phyloP scores from a whole-genome alignment of 2,797 vertebrate species.

The Adelosebastes latens region DNA sequence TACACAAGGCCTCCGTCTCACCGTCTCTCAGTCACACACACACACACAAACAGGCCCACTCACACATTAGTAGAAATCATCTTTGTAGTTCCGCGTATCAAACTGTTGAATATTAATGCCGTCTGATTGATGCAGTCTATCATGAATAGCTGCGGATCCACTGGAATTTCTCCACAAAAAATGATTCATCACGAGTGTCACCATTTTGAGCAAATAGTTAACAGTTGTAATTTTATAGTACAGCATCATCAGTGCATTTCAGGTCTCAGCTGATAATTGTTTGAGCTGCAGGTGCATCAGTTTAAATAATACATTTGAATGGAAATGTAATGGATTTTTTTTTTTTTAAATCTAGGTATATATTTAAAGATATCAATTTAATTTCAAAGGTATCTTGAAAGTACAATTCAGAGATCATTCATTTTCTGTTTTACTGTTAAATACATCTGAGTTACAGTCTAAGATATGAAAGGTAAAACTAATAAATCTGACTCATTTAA shows the following conservation, averaged over 20 bases:
- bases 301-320: not conserved
- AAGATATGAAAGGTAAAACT: not conserved
- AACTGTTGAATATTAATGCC: conserved; percentile 70
- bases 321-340: not conserved
- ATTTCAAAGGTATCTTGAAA: not conserved
- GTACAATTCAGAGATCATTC: not conserved
- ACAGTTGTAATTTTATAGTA: conserved; percentile 45
- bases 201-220: conserved; percentile 38
- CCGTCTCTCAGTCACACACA: conserved; percentile 35
- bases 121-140: conserved; percentile 69
- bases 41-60: conserved; percentile 24
- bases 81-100: conserved; percentile 43
- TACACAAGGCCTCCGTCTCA: conserved; percentile 47
- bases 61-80: conserved; percentile 42
- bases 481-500: not conserved
- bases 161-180: conserved; percentile 62
- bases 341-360: not conserved
- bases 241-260: conserved; percentile 1
- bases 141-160: conserved; percentile 58
- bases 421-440: not conserved
- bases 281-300: not conserved
- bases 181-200: conserved; percentile 60
- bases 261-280: not conserved
- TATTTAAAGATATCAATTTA: not conserved
- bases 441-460: not conserved